phyloP scores from a whole-genome alignment of 2,797 vertebrate species.

The Tachyglossus aculeatus region DNA sequence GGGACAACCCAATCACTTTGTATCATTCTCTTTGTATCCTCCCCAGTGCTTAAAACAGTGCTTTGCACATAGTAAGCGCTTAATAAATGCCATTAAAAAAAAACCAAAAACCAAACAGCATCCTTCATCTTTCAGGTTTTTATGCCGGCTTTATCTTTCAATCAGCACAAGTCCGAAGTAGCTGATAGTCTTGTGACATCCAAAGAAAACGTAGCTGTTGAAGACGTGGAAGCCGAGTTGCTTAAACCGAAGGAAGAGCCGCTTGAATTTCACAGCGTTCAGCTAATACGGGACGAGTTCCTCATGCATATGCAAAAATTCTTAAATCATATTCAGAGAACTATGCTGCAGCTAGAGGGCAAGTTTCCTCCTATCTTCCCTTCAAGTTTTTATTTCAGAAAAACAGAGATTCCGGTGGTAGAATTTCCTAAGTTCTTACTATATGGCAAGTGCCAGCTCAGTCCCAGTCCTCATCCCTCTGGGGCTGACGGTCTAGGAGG shows the following conservation, averaged over 20 bases:
- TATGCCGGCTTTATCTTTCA: slow-evolving; percentile 74
- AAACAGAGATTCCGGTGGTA: too few species aligned
- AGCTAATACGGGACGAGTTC: slow-evolving; percentile 74
- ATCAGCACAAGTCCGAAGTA: slow-evolving; percentile 69
- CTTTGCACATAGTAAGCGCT: too few species aligned
- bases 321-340: slow-evolving; percentile 71
- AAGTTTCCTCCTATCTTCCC: background rate
- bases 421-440: too few species aligned
- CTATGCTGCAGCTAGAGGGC: slow-evolving; percentile 79
- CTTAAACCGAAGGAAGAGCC: background rate
- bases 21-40: too few species aligned
- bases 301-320: slow-evolving; percentile 81
- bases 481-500: too few species aligned
- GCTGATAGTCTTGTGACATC: slow-evolving; percentile 9
- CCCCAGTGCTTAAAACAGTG: too few species aligned
- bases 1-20: too few species aligned
- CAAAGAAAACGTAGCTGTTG: background rate
- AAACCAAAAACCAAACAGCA: too few species aligned
- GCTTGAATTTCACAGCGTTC: slow-evolving; percentile 45
- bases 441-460: too few species aligned
- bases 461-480: too few species aligned
- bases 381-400: too few species aligned
- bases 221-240: rapidly evolving
- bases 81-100: too few species aligned
- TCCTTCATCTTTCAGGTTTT: slow-evolving; percentile 72